phyloP scores from a whole-genome alignment of 2,797 vertebrate species.

The Miichthys miiuy region DNA sequence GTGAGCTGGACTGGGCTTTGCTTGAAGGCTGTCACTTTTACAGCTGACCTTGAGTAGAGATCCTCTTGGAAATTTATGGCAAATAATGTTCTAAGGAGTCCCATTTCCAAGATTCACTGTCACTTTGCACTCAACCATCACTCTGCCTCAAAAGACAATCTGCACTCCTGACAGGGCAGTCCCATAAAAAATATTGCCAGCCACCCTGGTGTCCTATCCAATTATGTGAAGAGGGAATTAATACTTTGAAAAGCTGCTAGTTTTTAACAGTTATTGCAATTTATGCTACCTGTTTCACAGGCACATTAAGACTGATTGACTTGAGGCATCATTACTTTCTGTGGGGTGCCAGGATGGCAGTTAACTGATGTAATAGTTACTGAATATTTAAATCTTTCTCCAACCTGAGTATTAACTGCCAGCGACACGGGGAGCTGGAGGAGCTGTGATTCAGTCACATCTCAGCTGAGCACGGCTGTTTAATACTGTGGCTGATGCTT shows the following conservation, averaged over 20 bases:
- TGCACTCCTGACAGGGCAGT: slow-evolving; percentile 89
- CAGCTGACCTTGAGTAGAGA: slow-evolving; percentile 89
- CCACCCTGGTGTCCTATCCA: slow-evolving; percentile 90
- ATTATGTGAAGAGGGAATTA: slow-evolving; percentile 93
- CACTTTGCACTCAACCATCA: slow-evolving; percentile 88
- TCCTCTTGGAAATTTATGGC: slow-evolving; percentile 90
- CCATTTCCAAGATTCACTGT: slow-evolving; percentile 94
- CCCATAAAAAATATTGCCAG: slow-evolving; percentile 90
- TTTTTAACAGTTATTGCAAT: slow-evolving; percentile 92
- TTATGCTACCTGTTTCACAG: slow-evolving; percentile 87
- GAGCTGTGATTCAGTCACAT: neutral
- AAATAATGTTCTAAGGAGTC: slow-evolving; percentile 88
- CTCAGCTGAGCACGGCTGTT: neutral
- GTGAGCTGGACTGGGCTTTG: slow-evolving; percentile 65
- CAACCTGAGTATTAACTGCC: neutral
- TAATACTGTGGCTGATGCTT: neutral
- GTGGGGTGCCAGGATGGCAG: slow-evolving; percentile 84
- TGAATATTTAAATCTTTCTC: slow-evolving; percentile 79
- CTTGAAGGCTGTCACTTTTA: slow-evolving; percentile 84
- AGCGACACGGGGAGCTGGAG: neutral
- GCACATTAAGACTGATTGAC: slow-evolving; percentile 87
- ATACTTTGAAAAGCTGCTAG: slow-evolving; percentile 92
- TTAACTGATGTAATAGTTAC: slow-evolving; percentile 82
- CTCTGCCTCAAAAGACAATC: slow-evolving; percentile 90
- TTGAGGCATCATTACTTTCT: slow-evolving; percentile 85